Conservation (phyloP, 2,797 vertebrate species). For the Helicolenus hilgendorfi region DNA sequence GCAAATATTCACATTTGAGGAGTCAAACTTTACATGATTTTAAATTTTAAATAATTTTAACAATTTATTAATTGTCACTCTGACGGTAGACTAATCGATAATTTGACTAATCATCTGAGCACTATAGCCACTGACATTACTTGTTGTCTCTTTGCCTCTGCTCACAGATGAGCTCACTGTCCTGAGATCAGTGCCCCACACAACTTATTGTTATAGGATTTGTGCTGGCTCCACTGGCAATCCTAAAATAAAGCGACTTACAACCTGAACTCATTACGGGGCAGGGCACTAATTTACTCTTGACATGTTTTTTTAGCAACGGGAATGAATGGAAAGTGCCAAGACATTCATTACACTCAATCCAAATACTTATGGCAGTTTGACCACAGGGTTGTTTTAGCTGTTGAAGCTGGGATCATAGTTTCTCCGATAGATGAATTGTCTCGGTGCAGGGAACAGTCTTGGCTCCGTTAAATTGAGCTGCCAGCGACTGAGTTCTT, state of each 20-base stretch:
- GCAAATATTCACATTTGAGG: background rate
- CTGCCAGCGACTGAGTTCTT: constrained; percentile 7
- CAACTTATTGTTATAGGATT: constrained; percentile 26
- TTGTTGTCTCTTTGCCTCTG: background rate
- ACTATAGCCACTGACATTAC: background rate
- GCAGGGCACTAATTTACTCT: constrained; percentile 41
- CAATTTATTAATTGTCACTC: background rate
- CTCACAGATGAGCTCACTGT: background rate
- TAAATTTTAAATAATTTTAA: background rate
- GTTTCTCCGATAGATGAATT: constrained; percentile 36
- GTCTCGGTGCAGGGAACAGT: constrained; percentile 8
- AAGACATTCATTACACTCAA: constrained; percentile 20
- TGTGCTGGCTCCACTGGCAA: constrained; percentile 18
- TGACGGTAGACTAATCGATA: background rate
- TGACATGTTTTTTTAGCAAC: constrained; percentile 12
- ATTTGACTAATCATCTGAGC: background rate
- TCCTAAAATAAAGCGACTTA: constrained; percentile 30
- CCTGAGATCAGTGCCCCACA: constrained; percentile 10
- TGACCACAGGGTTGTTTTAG: constrained; percentile 42
- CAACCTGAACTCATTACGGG: constrained; percentile 24
- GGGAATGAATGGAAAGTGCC: constrained; percentile 39
- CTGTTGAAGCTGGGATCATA: constrained; percentile 38
- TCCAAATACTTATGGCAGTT: constrained; percentile 31
- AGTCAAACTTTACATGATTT: background rate
- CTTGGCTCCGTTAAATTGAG: constrained; percentile 18